A percentile compares a stretch with the other conserved stretches of the same genome.
Evolutionary conservation across 1,140 invertebrate genomes (phyloP).

Genomic region (Leptopilina clavipes): DNA sequence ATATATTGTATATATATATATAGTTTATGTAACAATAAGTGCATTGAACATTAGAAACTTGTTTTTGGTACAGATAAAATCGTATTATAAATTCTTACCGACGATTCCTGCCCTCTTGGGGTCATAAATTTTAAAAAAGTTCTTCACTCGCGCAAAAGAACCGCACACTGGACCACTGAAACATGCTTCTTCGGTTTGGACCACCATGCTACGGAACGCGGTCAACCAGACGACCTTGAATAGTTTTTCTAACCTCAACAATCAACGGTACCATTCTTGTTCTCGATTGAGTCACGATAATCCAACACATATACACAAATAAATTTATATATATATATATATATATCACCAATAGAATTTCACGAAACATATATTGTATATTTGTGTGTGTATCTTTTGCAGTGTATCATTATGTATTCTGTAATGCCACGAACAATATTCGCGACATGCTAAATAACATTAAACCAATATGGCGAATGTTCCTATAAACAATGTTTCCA

Average conservation of each 20-base stretch:
- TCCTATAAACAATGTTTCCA: too few species aligned
- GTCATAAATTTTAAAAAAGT: conserved; percentile 20
- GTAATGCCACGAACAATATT: neutral
- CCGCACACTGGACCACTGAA: conserved; percentile 13
- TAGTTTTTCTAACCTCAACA: conserved; percentile 28
- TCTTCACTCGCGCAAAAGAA: conserved; percentile 20
- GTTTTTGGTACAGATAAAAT: neutral
- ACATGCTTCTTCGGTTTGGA: conserved; percentile 12
- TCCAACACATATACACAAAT: neutral
- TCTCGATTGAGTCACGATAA: conserved; percentile 4
- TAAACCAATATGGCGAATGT: too few species aligned
- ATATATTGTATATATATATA: too few species aligned
- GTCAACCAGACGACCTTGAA: conserved; percentile 30
- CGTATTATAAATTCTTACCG: conserved; percentile 15
- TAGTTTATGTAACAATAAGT: conserved; percentile 20
- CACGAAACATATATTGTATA: too few species aligned
- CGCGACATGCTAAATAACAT: neutral
- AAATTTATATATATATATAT: neutral
- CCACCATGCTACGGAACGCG: conserved; percentile 24
- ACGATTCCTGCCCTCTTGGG: conserved; percentile 12
- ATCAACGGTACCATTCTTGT: conserved; percentile 31
- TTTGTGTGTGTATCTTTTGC: too few species aligned
- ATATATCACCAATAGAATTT: too few species aligned
- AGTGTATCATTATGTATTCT: neutral
- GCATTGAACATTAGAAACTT: conserved; percentile 21